These are phyloP conservation scores for Oxyura jamaicensis DNA, from an alignment of 2,113 vertebrate species.

Conservation along the genomic window DNA sequence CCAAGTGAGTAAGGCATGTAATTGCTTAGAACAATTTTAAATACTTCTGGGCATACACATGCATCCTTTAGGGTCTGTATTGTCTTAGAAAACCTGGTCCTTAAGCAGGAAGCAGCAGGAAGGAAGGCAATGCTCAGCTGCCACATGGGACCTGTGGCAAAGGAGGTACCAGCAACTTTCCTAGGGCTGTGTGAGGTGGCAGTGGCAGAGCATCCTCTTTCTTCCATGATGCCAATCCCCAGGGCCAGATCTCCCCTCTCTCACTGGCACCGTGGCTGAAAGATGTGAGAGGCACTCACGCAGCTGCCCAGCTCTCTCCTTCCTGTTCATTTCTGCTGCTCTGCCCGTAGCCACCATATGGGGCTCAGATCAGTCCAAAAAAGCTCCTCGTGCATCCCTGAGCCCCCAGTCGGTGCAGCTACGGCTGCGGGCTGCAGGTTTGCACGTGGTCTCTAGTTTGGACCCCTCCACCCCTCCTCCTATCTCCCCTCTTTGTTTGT, in stretches of 20 bases:
- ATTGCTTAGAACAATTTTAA: constrained; percentile 27
- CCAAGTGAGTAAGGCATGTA: constrained; percentile 3
- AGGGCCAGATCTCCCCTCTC: not conserved
- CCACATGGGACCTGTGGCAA: not conserved
- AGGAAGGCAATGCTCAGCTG: not conserved
- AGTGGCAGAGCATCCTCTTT: not conserved
- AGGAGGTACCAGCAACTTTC: not conserved
- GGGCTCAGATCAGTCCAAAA: not conserved
- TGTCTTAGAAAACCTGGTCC: not conserved
- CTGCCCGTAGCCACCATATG: not conserved
- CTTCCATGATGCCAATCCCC: not conserved
- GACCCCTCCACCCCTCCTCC: not conserved
- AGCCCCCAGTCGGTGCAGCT: not conserved
- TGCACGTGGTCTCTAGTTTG: not conserved
- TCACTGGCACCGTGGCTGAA: rapidly evolving
- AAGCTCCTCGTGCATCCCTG: not conserved
- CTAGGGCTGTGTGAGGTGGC: not conserved
- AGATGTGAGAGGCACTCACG: not conserved
- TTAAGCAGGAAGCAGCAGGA: not conserved
- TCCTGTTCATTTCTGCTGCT: not conserved
- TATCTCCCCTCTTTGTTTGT: not conserved
- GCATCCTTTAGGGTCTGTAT: not conserved
- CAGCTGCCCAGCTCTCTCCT: not conserved
- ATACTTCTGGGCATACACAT: not conserved
- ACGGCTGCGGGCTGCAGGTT: not conserved